A percentile compares a stretch with the other conserved stretches of the same genome.
These are phyloP conservation scores for Oreocharis arfaki DNA, from an alignment of 2,113 vertebrate genomes.

Conservation along the genomic window DNA sequence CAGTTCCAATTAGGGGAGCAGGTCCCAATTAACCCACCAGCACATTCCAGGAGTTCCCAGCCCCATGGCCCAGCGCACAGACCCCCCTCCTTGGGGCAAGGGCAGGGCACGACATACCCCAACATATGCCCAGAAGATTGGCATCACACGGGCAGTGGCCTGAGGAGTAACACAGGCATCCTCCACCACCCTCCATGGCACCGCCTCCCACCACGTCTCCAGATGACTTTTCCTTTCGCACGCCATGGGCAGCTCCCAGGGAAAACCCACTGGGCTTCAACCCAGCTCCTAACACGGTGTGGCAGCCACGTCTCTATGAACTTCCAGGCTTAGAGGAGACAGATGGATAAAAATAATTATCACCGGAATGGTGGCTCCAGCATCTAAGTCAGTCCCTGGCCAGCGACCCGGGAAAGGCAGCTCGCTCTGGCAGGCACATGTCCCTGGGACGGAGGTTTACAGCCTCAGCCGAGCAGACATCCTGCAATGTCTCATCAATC, in stretches of 20 bases:
- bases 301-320: not conserved
- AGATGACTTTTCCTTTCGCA: not conserved
- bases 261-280: not conserved
- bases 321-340: not conserved
- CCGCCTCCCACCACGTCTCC: not conserved
- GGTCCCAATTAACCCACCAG: not conserved
- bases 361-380: not conserved
- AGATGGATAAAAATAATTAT: not conserved
- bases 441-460: not conserved
- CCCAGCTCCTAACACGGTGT: not conserved
- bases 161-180: not conserved
- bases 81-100: accelerated
- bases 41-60: not conserved
- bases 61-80: accelerated
- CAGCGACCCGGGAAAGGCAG: not conserved
- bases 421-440: not conserved
- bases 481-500: constrained; percentile 53
- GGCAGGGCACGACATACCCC: not conserved
- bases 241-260: not conserved
- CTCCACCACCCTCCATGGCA: accelerated
- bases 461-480: not conserved
- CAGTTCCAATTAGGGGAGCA: not conserved
- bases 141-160: accelerated
- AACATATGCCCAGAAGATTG: accelerated
- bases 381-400: not conserved